Evolutionary conservation across 2,888 invertebrate genomes (phyloP).

Genomic region (Ormyrus pomaceus): DNA sequence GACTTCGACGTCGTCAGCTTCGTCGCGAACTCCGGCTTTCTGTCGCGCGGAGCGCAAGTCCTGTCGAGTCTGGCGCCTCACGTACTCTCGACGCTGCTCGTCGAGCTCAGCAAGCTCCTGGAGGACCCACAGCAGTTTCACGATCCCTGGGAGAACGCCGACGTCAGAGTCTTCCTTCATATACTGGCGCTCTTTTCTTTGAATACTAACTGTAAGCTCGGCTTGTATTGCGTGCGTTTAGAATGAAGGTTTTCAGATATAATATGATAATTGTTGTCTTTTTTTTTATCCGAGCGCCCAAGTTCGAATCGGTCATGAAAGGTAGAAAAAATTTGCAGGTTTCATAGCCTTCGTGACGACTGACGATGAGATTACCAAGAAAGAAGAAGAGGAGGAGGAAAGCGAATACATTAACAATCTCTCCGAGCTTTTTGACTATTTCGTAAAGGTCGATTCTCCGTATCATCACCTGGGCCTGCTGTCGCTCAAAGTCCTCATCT

Average conservation of each 20-base stretch:
- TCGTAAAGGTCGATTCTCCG: constrained; percentile 65
- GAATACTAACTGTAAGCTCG: constrained; percentile 68
- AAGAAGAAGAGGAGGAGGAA: constrained; percentile 68
- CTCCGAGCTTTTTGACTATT: constrained; percentile 64
- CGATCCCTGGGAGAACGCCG: constrained; percentile 68
- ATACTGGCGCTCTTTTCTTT: constrained; percentile 68
- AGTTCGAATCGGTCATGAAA: too few species aligned
- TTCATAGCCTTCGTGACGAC: constrained; percentile 67
- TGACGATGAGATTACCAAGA: constrained; percentile 60
- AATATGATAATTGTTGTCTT: too few species aligned
- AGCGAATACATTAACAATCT: constrained; percentile 65
- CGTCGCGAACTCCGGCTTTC: constrained; percentile 67
- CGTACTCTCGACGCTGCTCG: constrained; percentile 68
- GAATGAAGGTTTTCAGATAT: too few species aligned
- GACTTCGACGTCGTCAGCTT: constrained; percentile 69
- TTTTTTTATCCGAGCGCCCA: too few species aligned
- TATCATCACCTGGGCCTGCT: constrained; percentile 70
- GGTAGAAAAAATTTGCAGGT: constrained; percentile 59
- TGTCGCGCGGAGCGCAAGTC: constrained; percentile 64
- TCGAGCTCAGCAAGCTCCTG: constrained; percentile 64
- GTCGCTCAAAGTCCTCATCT: constrained; percentile 66
- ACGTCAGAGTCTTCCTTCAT: constrained; percentile 67
- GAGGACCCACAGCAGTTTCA: constrained; percentile 67
- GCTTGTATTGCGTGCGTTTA: too few species aligned
- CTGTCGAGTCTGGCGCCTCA: constrained; percentile 68